Evolutionary conservation across 1,140 invertebrate species (phyloP).

Genomic region (Wasmannia auropunctata): DNA sequence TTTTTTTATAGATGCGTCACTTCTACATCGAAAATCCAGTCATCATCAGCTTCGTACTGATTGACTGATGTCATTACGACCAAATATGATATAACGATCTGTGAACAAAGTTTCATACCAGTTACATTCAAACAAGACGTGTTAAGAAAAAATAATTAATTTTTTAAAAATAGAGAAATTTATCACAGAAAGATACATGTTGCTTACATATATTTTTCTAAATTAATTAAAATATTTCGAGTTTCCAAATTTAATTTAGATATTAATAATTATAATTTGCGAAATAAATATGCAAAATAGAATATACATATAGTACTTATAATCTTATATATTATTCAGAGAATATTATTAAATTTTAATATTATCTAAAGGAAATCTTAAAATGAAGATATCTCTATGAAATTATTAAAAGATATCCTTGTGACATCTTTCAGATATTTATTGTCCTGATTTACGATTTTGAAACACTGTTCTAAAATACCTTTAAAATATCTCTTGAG

Average conservation of each 20-base stretch:
- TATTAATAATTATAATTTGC: not conserved
- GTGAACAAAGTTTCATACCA: no score
- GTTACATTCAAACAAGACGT: not conserved
- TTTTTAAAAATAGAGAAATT: not conserved
- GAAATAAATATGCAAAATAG: not conserved
- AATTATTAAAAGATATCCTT: not conserved
- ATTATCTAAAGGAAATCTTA: not conserved
- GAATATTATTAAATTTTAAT: not conserved
- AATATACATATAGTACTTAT: not conserved
- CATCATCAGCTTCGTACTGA: not conserved
- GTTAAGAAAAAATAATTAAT: not conserved
- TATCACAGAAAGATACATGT: not conserved
- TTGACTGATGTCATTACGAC: not conserved
- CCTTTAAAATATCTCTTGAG: not conserved
- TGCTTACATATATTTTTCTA: no score
- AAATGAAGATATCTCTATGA: not conserved
- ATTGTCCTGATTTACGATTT: no score
- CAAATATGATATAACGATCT: not conserved
- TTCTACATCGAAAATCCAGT: not conserved
- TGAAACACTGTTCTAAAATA: not conserved
- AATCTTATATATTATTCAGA: not conserved
- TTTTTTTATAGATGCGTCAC: not conserved
- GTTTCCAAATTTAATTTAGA: not conserved
- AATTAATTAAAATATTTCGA: not conserved
- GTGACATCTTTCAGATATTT: not conserved